A percentile compares a stretch with the other conserved stretches of the same genome.
Conservation (phyloP, 2,888 invertebrate genomes). For the Phortica okadai region DNA sequence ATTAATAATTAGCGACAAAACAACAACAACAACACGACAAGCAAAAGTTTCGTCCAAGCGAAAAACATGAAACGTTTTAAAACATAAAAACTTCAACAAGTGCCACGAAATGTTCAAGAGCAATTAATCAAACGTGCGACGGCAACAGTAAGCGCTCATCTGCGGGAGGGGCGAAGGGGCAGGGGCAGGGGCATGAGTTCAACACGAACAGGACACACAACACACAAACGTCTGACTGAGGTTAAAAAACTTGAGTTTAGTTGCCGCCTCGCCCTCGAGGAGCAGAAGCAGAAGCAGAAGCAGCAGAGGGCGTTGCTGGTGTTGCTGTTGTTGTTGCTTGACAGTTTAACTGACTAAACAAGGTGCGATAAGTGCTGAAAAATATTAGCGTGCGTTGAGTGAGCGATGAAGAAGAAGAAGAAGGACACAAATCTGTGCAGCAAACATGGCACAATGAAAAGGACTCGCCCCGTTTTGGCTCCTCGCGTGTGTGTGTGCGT, state of each 20-base stretch:
- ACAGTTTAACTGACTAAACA: constrained; percentile 71
- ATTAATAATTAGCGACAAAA: constrained; percentile 65
- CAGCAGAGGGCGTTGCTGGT: constrained; percentile 23
- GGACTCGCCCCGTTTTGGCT: too few species aligned
- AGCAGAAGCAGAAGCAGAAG: background rate
- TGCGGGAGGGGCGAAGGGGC: constrained; percentile 3
- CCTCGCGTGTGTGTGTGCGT: too few species aligned
- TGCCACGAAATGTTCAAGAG: constrained; percentile 51
- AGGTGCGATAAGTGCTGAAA: constrained; percentile 68
- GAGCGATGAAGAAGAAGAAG: constrained; percentile 51
- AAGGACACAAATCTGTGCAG: constrained; percentile 8
- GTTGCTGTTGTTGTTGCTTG: constrained; percentile 43
- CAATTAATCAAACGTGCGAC: constrained; percentile 61
- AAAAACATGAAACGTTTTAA: constrained; percentile 33
- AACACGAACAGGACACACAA: background rate
- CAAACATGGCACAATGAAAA: background rate
- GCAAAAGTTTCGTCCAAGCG: background rate
- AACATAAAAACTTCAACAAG: constrained; percentile 52
- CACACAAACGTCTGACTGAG: constrained; percentile 24
- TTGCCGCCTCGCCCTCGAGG: background rate
- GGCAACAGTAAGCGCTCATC: background rate
- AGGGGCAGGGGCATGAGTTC: constrained; percentile 17
- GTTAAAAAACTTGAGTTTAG: constrained; percentile 50
- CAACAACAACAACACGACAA: constrained; percentile 16
- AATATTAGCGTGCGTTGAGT: constrained; percentile 2